Conservation (phyloP, 2,888 invertebrate species). For the Epistrophella euchroma region DNA sequence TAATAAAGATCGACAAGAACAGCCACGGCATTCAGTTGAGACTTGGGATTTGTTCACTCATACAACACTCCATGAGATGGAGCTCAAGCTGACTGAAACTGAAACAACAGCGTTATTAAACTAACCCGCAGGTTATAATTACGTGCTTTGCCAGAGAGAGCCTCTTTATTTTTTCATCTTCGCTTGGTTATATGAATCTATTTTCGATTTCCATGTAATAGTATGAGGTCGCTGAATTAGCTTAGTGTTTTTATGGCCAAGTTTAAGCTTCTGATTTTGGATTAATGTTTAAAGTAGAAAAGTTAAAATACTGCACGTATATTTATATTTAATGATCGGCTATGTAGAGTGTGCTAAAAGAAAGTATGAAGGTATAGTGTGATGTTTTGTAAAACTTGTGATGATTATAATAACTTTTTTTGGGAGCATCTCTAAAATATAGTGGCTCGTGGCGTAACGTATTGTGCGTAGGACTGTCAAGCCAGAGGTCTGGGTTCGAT, state of each 20-base stretch:
- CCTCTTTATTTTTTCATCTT: conserved; percentile 33
- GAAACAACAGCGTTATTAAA: conserved; percentile 39
- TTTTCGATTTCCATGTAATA: conserved; percentile 32
- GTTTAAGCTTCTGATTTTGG: conserved; percentile 70
- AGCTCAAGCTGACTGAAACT: not conserved
- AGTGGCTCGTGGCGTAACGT: too few species aligned
- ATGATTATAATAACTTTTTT: too few species aligned
- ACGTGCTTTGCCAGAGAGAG: conserved; percentile 22
- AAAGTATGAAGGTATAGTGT: conserved; percentile 6
- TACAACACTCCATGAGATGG: not conserved
- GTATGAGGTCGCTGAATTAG: conserved; percentile 30
- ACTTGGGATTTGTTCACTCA: conserved; percentile 25
- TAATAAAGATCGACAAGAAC: conserved; percentile 53
- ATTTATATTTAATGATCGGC: conserved; percentile 43
- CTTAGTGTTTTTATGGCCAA: conserved; percentile 52
- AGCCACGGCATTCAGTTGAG: not conserved
- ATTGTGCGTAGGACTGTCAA: too few species aligned
- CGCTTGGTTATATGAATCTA: conserved; percentile 18
- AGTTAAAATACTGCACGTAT: not conserved
- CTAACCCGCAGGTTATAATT: conserved; percentile 45
- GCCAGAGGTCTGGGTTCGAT: too few species aligned
- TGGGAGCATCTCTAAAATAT: too few species aligned
- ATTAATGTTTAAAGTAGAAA: conserved; percentile 61
- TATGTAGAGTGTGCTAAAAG: conserved; percentile 37
- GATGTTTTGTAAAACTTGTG: not conserved